Base-by-base conservation (phyloP, 2,888 invertebrate species). In the Onchidella celtica region DNA sequence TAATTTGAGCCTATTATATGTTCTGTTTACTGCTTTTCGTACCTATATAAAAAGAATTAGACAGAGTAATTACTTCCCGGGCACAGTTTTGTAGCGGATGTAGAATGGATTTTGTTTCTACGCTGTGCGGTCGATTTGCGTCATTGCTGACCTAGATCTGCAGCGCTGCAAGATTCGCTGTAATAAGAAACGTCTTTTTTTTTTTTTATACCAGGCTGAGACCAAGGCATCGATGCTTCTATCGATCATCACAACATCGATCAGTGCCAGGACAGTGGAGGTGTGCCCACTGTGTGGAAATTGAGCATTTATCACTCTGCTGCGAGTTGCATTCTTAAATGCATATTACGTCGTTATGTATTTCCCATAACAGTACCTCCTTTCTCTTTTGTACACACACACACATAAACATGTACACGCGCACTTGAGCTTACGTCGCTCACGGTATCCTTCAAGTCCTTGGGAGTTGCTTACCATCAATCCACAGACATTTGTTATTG, bases 71-170 rank as follows among this genome's bases (percentile, higher is more conserved):
- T n/a, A n/a, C n/a, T n/a, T n/a, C n/a, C n/a, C n/a, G n/a, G n/a
- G 17, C 21, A 76, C 40, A 27, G n/a, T 77, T 84, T 80, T 73
- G 66, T 80, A 57, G 84, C 84, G 84, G 84, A 82, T 40, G 66
- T 61, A 40, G 59, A 72, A 47, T 36, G 47, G 40, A n/a, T 61
- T 70, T 70, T 57, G 86, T 86, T 84, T 79, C 84, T 85, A 86
- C 77, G 86, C 82, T 75, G 81, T 65, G 77, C 73, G 85, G 79
- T 72, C 75, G 63, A 85, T 86, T 85, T 84, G 85, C 85, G 84
- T 86, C 86, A 86, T 85, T 83, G 83, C 38, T 86, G 86, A 83
- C 86, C 86, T 79, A 85, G 79, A 65, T 84, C 72, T 76, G 72
- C 68, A 59, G 57, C 65, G 78, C 36, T 69, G 69, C 38, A 40